phyloP scores from a whole-genome alignment of 2,888 invertebrate genomes.

The Drosophila anceps region DNA sequence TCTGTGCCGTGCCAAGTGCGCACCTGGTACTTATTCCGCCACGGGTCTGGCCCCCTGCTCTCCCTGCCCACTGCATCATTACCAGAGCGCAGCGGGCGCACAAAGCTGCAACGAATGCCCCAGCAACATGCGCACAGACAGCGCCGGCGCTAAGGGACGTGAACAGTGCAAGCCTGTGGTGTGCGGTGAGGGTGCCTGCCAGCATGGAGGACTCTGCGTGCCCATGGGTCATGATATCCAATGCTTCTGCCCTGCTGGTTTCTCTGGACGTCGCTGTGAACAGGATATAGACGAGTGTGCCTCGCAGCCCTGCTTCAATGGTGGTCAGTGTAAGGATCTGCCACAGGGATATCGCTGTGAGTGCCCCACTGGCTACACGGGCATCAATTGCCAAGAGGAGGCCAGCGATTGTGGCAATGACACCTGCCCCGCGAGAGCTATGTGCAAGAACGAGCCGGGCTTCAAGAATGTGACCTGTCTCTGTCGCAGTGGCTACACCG shows the following conservation, averaged over 20 bases:
- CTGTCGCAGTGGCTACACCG: slow-evolving; percentile 97
- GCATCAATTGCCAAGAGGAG: slow-evolving; percentile 98
- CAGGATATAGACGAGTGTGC: slow-evolving; percentile 97
- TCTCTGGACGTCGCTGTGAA: slow-evolving; percentile 96
- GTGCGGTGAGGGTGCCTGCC: slow-evolving; percentile 94
- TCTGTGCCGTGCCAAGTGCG: slow-evolving; percentile 94
- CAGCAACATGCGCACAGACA: slow-evolving; percentile 94
- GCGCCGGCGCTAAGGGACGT: slow-evolving; percentile 91
- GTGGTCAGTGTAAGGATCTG: slow-evolving; percentile 95
- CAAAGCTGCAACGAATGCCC: slow-evolving; percentile 96
- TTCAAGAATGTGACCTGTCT: slow-evolving; percentile 95
- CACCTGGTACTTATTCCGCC: slow-evolving; percentile 95
- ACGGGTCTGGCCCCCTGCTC: slow-evolving; percentile 97
- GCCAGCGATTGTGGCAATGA: slow-evolving; percentile 94
- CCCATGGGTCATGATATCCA: slow-evolving; percentile 95
- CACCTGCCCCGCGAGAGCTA: slow-evolving; percentile 97
- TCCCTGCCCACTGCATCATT: slow-evolving; percentile 96
- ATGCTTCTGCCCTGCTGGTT: slow-evolving; percentile 97
- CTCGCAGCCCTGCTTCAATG: slow-evolving; percentile 97
- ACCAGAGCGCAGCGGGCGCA: slow-evolving; percentile 94
- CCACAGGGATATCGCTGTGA: slow-evolving; percentile 97
- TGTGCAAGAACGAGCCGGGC: slow-evolving; percentile 98
- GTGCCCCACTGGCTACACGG: slow-evolving; percentile 94
- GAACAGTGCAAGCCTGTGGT: slow-evolving; percentile 95
- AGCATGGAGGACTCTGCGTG: slow-evolving; percentile 95